phyloP scores from a whole-genome alignment of 2,888 invertebrate species.

The Leptopilina drosophilae region DNA sequence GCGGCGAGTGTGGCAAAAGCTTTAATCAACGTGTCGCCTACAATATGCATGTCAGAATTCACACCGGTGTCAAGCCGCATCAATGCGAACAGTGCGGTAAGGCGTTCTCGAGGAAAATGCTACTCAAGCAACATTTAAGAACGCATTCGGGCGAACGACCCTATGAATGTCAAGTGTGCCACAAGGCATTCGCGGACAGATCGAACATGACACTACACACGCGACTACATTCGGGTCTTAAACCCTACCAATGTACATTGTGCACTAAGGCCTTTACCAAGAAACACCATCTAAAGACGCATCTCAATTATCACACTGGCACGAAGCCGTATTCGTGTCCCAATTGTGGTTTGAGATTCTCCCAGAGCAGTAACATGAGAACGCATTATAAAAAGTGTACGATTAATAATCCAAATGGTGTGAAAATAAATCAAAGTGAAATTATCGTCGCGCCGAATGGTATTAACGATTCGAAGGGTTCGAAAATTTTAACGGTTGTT shows the following conservation, averaged over 20 bases:
- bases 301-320: constrained; percentile 90
- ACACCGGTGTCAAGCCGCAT: constrained; percentile 89
- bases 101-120: constrained; percentile 90
- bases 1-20: constrained; percentile 88
- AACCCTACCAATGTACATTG: constrained; percentile 84
- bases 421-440: constrained; percentile 9
- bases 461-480: not conserved
- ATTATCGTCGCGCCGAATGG: not conserved
- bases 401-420: constrained; percentile 50
- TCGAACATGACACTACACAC: constrained; percentile 92
- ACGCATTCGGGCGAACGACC: constrained; percentile 91
- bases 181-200: constrained; percentile 89
- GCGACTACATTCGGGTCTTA: constrained; percentile 88
- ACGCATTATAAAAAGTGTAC: constrained; percentile 89
- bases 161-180: constrained; percentile 88
- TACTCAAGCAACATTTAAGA: constrained; percentile 88
- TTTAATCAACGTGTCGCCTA: constrained; percentile 92
- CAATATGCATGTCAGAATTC: constrained; percentile 91
- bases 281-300: constrained; percentile 90
- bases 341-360: constrained; percentile 86
- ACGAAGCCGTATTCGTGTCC: constrained; percentile 88
- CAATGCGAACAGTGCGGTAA: constrained; percentile 88
- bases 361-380: constrained; percentile 92
- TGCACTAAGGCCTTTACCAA: constrained; percentile 90
- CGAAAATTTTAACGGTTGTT: not conserved